Percentiles rank a stretch among this genome's conserved stretches.
Evolutionary conservation across 2,888 invertebrate species (phyloP).

Genomic region (Pycnomerus fuliginosus): DNA sequence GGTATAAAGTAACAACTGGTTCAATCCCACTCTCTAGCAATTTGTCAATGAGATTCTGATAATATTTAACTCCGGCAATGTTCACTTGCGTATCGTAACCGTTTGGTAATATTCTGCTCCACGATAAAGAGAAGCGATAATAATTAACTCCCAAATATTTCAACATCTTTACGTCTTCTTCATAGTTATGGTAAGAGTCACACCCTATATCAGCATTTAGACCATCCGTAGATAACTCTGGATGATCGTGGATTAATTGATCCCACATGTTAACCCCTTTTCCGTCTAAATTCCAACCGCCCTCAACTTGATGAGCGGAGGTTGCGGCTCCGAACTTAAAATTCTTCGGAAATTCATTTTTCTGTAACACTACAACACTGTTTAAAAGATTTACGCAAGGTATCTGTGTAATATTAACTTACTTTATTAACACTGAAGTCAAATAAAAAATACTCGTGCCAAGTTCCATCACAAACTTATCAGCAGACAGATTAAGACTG

Average conservation of each 20-base stretch:
- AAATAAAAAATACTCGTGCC: too few relatives aligned
- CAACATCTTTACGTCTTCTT: slow-evolving; percentile 62
- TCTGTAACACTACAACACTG: too few relatives aligned
- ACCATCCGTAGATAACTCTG: too few relatives aligned
- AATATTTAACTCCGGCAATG: slow-evolving; percentile 69
- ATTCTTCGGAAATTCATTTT: slow-evolving; percentile 32
- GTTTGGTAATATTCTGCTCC: slow-evolving; percentile 56
- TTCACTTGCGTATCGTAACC: slow-evolving; percentile 70
- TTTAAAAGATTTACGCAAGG: too few relatives aligned
- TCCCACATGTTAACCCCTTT: slow-evolving; percentile 71
- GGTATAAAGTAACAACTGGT: slow-evolving; percentile 51
- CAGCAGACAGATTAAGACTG: too few relatives aligned
- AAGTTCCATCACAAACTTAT: too few relatives aligned
- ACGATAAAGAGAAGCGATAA: slow-evolving; percentile 52
- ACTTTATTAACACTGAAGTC: too few relatives aligned
- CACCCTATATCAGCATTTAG: slow-evolving; percentile 63
- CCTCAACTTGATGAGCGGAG: slow-evolving; percentile 41
- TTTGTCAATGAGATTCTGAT: slow-evolving; percentile 70
- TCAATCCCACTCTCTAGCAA: slow-evolving; percentile 59
- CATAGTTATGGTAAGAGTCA: slow-evolving; percentile 64
- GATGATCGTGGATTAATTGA: slow-evolving; percentile 57
- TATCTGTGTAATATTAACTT: too few relatives aligned
- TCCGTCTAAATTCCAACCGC: slow-evolving; percentile 44
- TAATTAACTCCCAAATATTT: slow-evolving; percentile 58
- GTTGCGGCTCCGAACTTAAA: slow-evolving; percentile 35